These are phyloP conservation scores for Calcarius lapponicus DNA, from an alignment of 2,797 vertebrate species.

Conservation along the genomic window DNA sequence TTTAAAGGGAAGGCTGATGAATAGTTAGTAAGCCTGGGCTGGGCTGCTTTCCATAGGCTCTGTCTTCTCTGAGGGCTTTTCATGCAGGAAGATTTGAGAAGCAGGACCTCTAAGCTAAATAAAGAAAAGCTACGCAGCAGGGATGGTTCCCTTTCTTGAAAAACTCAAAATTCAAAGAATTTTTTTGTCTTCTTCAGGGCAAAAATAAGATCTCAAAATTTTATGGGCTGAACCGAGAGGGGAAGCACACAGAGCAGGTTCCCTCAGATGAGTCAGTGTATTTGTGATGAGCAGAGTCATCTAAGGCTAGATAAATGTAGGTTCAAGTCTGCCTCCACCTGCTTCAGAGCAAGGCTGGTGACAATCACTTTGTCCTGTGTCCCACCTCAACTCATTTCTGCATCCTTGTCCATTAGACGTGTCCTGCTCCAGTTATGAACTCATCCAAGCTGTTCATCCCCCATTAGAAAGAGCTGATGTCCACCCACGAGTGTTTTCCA, in stretches of 20 bases:
- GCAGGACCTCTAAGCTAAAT: background rate
- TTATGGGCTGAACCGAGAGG: background rate
- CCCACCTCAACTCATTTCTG: background rate
- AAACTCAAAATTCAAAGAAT: background rate
- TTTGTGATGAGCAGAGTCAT: background rate
- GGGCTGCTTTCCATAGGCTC: constrained; percentile 12
- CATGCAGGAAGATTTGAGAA: background rate
- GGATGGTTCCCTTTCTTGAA: background rate
- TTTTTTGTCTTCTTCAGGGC: background rate
- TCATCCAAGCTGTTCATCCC: background rate
- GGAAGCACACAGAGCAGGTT: background rate
- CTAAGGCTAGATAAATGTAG: background rate
- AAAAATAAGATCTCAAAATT: background rate
- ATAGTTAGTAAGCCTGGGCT: constrained; percentile 10
- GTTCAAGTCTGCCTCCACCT: background rate
- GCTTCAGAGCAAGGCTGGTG: background rate
- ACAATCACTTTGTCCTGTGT: background rate
- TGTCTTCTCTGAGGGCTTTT: background rate
- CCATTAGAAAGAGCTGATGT: background rate
- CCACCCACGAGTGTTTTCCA: accelerated
- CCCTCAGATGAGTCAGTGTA: background rate
- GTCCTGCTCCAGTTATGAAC: background rate
- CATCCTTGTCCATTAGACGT: background rate
- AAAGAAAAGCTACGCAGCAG: background rate
- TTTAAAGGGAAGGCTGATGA: constrained; percentile 53